Conservation (phyloP, 2,888 invertebrate genomes). For the Chelonus formosanus region DNA sequence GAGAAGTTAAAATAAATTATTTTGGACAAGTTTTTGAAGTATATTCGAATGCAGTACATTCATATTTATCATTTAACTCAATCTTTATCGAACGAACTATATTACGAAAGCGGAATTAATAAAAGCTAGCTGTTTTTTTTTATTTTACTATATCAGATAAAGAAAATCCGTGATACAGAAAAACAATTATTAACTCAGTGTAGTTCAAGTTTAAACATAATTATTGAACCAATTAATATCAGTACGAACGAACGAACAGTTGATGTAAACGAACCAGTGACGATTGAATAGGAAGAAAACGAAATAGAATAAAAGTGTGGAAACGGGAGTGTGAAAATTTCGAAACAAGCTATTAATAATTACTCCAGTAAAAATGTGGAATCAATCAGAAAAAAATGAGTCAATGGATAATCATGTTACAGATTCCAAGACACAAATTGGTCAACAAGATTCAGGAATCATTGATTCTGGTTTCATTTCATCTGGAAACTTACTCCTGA, state of each 20-base stretch:
- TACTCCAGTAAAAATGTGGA: conserved; percentile 43
- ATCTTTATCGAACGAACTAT: no score
- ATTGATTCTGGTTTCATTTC: conserved; percentile 57
- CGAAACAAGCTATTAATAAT: background rate
- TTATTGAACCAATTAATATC: background rate
- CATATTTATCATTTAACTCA: no score
- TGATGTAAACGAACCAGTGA: background rate
- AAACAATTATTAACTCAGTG: no score
- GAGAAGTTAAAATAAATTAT: background rate
- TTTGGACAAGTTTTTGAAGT: no score
- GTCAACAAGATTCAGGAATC: conserved; percentile 46
- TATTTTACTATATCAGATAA: no score
- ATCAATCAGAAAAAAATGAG: conserved; percentile 33
- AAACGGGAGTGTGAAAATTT: no score
- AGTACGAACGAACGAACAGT: background rate
- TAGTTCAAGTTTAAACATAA: no score
- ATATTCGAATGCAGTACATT: no score
- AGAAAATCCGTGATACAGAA: no score
- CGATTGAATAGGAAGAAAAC: background rate
- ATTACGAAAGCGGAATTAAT: no score
- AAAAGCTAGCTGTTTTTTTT: no score
- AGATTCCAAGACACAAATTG: conserved; percentile 41
- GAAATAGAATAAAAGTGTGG: no score
- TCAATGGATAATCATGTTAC: conserved; percentile 45
- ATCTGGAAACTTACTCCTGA: conserved; percentile 49